phyloP scores from a whole-genome alignment of 2,888 invertebrate species.

The Drosophila acutilabella region DNA sequence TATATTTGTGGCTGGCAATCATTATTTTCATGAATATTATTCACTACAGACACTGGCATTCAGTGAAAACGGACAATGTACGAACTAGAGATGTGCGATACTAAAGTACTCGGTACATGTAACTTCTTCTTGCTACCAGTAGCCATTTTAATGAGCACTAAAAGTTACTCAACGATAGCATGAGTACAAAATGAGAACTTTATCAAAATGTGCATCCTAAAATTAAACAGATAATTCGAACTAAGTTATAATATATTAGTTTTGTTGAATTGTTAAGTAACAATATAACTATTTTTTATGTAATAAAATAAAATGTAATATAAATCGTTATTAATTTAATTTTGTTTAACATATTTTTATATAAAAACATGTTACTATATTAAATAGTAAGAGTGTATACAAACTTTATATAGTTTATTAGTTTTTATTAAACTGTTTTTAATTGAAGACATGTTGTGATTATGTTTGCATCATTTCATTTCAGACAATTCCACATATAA shows the following conservation, averaged over 20 bases:
- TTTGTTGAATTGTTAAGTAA: not conserved
- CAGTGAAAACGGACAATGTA: slow-evolving; percentile 71
- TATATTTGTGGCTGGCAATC: slow-evolving; percentile 35
- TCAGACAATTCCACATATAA: no score
- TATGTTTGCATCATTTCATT: no score
- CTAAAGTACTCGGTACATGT: slow-evolving; percentile 20
- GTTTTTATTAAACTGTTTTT: no score
- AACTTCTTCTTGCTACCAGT: not conserved
- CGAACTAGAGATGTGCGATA: slow-evolving; percentile 47
- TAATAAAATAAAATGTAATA: no score
- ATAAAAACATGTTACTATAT: no score
- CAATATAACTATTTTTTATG: not conserved
- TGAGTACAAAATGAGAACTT: not conserved
- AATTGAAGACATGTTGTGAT: not conserved
- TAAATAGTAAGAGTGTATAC: no score
- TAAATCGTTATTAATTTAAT: no score
- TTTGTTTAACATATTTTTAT: no score
- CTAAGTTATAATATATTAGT: not conserved
- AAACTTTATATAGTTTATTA: no score
- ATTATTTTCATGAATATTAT: slow-evolving; percentile 62
- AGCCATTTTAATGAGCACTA: not conserved
- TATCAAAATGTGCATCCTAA: not conserved
- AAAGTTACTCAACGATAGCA: slow-evolving; percentile 9
- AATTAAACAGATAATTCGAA: not conserved
- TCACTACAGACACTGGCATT: slow-evolving; percentile 66